Base-by-base conservation (phyloP, 2,113 vertebrate genomes). In the Ophiodon elongatus region DNA sequence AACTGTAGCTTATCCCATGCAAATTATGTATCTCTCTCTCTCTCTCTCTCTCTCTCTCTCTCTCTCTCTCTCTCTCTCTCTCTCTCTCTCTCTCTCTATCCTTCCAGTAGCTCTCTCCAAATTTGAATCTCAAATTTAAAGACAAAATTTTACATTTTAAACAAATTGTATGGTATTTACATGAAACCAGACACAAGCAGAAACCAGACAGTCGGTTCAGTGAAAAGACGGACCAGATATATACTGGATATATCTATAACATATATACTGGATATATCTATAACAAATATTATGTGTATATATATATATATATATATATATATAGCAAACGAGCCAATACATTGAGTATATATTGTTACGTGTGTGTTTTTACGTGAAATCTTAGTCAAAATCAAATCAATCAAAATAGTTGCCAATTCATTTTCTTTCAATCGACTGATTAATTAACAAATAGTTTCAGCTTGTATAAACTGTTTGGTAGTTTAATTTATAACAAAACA, bases 101-200 rank as follows among this genome's bases (percentile, higher is more conserved):
- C 29, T 92, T 57, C 54, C 54, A 11, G n/a, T 14, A 14, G 54
- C 54, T 57, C 54, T 57, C 54, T 14, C 11, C 54, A 57, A 27
- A 57, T 57, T 92, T 91, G 91, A 90, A 87, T 90, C 64, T 63
- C 90, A 91, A 91, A 91, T 91, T 6, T 67, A 56, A 71, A 73
- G 50, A 39, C 33, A 2, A 2, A 19, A 62, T 70, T 92, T 92
- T 91, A 88, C 88, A 92, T 92, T 78, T 80, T 85, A 92, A 80
- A 69, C 89, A 91, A 92, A 91, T 86, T 31, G 0, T 17, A 41
- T 47, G 15, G 11, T 14, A 86, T 89, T 89, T 89, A 79, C 89
- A 92, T 60, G 57, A 60, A 60, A 19, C 57, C 57, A 59, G 56
- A 59, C 25, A 15, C 27, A 8, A 59, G 57, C 57, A 59, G 27